Evolutionary conservation across 2,797 vertebrate species (phyloP).

Genomic region (Coranthus polyacanthus): DNA sequence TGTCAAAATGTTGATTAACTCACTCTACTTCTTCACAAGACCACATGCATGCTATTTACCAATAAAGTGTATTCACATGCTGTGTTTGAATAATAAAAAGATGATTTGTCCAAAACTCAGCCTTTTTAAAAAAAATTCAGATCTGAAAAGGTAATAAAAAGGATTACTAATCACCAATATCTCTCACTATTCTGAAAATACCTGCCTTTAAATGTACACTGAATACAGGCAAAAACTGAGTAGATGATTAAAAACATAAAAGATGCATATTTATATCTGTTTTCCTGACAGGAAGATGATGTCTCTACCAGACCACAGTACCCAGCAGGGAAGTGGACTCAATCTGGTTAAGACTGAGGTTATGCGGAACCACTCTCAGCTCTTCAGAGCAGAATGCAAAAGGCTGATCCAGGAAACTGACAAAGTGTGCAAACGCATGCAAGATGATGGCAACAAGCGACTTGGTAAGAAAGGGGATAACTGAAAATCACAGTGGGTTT

Average conservation of each 20-base stretch:
- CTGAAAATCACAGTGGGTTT: neutral
- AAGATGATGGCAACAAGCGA: conserved; percentile 86
- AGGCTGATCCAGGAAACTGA: conserved; percentile 89
- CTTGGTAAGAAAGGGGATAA: conserved; percentile 83
- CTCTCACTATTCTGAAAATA: no score
- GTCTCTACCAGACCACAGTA: conserved; percentile 79
- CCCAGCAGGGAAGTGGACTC: conserved; percentile 75
- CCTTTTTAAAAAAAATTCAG: no score
- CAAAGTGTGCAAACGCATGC: conserved; percentile 84
- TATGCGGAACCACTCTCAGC: conserved; percentile 85
- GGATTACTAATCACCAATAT: no score
- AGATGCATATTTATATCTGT: neutral
- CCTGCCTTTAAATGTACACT: no score
- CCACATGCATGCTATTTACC: no score
- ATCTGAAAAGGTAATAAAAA: no score
- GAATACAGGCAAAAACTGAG: no score
- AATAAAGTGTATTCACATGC: no score
- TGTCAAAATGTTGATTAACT: no score
- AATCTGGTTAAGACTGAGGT: conserved; percentile 79
- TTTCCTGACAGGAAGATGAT: conserved; percentile 68
- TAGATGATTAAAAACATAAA: neutral
- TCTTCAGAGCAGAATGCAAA: conserved; percentile 83
- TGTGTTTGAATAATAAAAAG: no score
- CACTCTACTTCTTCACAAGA: no score
- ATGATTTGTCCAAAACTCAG: no score